Conservation (phyloP, 1,140 invertebrate genomes). For the Carposina sasakii region DNA sequence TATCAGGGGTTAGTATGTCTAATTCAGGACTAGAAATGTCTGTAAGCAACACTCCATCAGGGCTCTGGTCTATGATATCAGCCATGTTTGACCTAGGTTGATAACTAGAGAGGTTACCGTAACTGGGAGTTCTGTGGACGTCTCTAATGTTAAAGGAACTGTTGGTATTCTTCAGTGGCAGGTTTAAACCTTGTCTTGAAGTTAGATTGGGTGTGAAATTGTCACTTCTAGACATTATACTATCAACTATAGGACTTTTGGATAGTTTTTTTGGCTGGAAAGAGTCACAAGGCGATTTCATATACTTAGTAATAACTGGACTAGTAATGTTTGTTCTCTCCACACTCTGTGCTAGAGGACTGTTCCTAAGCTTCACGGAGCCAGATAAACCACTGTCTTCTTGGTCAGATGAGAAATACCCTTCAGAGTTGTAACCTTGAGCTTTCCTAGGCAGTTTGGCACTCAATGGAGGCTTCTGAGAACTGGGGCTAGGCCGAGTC, state of each 20-base stretch:
- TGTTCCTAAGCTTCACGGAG: slow-evolving; percentile 51
- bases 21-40: slow-evolving; percentile 75
- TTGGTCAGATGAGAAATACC: slow-evolving; percentile 80
- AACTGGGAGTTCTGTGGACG: slow-evolving; percentile 55
- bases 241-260: slow-evolving; percentile 71
- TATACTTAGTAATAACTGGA: slow-evolving; percentile 41
- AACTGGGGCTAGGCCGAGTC: slow-evolving; percentile 40
- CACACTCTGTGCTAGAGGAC: slow-evolving; percentile 50
- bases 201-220: slow-evolving; percentile 57
- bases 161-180: slow-evolving; percentile 64
- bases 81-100: slow-evolving; percentile 48
- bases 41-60: slow-evolving; percentile 67
- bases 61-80: slow-evolving; percentile 67
- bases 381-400: slow-evolving; percentile 70
- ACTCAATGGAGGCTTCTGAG: slow-evolving; percentile 74
- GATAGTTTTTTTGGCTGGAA: slow-evolving; percentile 52
- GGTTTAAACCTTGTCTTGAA: slow-evolving; percentile 56
- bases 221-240: slow-evolving; percentile 70
- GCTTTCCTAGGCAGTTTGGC: slow-evolving; percentile 73
- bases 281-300: slow-evolving; percentile 48
- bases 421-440: slow-evolving; percentile 78
- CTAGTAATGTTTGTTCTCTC: slow-evolving; percentile 44
- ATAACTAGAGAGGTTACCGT: slow-evolving; percentile 44
- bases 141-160: slow-evolving; percentile 64
- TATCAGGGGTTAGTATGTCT: slow-evolving; percentile 73